Percentiles rank a stretch among this genome's conserved stretches.
Evolutionary conservation across 2,113 vertebrate genomes (phyloP).

Genomic region (Leucosticte australis): DNA sequence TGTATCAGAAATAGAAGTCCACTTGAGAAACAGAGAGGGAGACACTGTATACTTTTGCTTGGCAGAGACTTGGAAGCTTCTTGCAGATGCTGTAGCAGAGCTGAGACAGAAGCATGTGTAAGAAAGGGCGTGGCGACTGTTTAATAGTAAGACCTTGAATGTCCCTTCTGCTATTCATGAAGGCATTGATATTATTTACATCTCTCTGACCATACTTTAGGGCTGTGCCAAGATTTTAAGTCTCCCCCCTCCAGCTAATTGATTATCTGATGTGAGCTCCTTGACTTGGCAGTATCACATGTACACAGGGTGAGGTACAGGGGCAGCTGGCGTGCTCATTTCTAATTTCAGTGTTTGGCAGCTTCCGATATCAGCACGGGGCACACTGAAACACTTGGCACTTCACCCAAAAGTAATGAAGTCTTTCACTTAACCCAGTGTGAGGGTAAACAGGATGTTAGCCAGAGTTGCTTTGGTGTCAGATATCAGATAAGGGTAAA

Average conservation of each 20-base stretch:
- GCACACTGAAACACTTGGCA: conserved; percentile 56
- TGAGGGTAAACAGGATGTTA: conserved; percentile 66
- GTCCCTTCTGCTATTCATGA: conserved; percentile 27
- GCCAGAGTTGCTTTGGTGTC: conserved; percentile 58
- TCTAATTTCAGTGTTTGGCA: conserved; percentile 67
- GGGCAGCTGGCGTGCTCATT: conserved; percentile 57
- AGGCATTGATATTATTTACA: conserved; percentile 54
- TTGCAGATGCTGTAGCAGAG: not conserved
- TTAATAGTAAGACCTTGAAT: conserved; percentile 10
- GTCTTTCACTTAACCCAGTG: conserved; percentile 49
- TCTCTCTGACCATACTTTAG: conserved; percentile 17
- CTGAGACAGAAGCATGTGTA: not conserved
- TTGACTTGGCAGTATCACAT: conserved; percentile 49
- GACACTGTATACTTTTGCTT: not conserved
- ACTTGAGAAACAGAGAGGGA: not conserved
- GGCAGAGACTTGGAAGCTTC: not conserved
- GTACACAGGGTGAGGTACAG: conserved; percentile 49
- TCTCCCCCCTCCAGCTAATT: conserved; percentile 52
- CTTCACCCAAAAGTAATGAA: conserved; percentile 48
- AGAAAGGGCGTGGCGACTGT: not conserved
- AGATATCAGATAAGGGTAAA: conserved; percentile 46
- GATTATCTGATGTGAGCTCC: conserved; percentile 63
- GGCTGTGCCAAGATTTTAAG: conserved; percentile 62
- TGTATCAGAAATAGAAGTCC: not conserved
- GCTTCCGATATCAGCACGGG: conserved; percentile 55